Evolutionary conservation across 2,113 vertebrate species (phyloP), one percentile per base, ranked within the genome.

Genomic region (Tautogolabrus adspersus): DNA sequence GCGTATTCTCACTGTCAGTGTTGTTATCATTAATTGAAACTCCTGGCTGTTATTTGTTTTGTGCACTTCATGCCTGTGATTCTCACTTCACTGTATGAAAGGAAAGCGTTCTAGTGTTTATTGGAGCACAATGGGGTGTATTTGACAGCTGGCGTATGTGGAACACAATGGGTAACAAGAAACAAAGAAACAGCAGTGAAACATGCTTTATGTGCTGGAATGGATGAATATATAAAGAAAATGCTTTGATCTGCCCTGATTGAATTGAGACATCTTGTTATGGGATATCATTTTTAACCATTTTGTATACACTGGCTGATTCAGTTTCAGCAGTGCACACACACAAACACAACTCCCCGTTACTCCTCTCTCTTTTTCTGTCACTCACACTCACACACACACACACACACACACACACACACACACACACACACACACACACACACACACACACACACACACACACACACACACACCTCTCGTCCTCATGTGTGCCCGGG

Each of bases 401-500:
- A 16, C 54, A 58, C 56, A 30, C 44, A 21, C 34, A 57, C 52
- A 49, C 15, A 19, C 61, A 49, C 68, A 70, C 69, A 65, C 74
- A 57, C 62, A 65, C 65, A 49, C 15, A 19, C 77, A 77, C 77
- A 77, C 82, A 72, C 49, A 57, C 52, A 49, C 15, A 13, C 75
- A 77, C 77, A 77, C 82, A 72, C 49, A 57, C 40, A 8, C 58
- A 63, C 62, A 16, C 54, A 58, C 56, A 30, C 44, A 21, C 34
- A 57, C 52, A 49, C 15, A 19, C 61, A 65, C 71, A 70, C 72
- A 62, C 74, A 57, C 62, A 49, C 65, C 69, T 69, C 71, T 62
- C 65, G 74, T 86, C 49, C 86, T 87, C 10, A 2, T 82, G 84
- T 81, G 66, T 83, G 86, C 87, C 83, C 77, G 77, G 69, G 21